Conservation (phyloP, 2,888 invertebrate species). For the Isoperla grammatica region DNA sequence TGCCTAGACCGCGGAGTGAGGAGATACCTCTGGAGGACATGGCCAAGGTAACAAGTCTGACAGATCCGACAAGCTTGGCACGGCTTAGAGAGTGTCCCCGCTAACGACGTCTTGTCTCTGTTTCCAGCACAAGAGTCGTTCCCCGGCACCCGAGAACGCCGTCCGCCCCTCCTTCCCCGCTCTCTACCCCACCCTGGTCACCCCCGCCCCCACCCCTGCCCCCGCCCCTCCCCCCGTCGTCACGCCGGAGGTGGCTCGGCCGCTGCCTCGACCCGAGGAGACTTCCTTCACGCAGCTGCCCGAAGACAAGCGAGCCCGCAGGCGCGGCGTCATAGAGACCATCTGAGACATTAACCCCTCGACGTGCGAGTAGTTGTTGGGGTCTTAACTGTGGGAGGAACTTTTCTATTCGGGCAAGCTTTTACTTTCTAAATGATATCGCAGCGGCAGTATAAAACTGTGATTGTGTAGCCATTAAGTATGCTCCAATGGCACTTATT, state of each 20-base stretch:
- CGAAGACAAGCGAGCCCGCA: slow-evolving; percentile 38
- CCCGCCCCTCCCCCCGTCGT: neutral
- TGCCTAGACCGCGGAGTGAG: slow-evolving; percentile 68
- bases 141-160: neutral
- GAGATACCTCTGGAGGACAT: slow-evolving; percentile 80
- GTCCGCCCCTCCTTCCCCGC: slow-evolving; percentile 1
- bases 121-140: slow-evolving; percentile 5
- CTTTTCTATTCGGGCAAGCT: no score
- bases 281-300: slow-evolving; percentile 66
- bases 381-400: no score
- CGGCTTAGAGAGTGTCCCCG: no score
- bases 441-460: no score
- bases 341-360: slow-evolving; percentile 40
- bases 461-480: no score
- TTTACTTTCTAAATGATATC: no score
- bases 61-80: neutral
- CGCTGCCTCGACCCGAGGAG: slow-evolving; percentile 51
- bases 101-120: neutral
- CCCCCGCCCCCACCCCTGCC: neutral
- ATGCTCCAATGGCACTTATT: no score
- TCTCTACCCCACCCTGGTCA: neutral
- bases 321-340: slow-evolving; percentile 56
- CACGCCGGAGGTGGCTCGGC: neutral
- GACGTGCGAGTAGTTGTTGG: no score
- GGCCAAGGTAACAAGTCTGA: slow-evolving; percentile 26